These are phyloP conservation scores for Pituophis catenifer DNA, from an alignment of 2,113 vertebrate genomes.

Conservation along the genomic window DNA sequence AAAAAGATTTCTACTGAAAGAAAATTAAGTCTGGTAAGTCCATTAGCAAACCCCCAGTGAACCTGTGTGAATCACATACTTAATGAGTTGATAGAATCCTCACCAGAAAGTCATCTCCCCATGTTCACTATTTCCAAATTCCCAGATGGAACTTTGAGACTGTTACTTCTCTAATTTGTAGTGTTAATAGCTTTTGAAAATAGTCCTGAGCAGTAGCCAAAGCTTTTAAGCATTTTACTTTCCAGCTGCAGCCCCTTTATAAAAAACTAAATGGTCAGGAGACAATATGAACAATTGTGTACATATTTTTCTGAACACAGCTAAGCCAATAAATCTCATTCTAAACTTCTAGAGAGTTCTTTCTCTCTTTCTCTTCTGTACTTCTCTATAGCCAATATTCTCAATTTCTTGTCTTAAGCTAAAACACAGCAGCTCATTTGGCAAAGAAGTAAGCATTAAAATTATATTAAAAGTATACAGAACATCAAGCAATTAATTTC, in stretches of 20 bases:
- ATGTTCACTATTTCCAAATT: neutral
- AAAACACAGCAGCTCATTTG: neutral
- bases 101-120: slow-evolving; percentile 9
- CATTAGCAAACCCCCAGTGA: neutral
- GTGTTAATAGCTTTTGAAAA: slow-evolving; percentile 45
- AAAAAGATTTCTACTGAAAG: neutral
- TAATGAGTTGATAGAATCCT: neutral
- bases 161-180: slow-evolving; percentile 8
- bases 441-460: slow-evolving; percentile 4
- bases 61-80: neutral
- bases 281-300: neutral
- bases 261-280: neutral
- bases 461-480: slow-evolving; percentile 30
- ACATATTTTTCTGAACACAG: neutral
- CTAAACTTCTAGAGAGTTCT: neutral
- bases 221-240: slow-evolving; percentile 43
- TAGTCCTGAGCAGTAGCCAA: slow-evolving; percentile 19
- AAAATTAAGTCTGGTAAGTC: neutral
- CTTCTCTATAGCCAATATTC: neutral
- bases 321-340: neutral
- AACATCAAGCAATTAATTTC: slow-evolving; percentile 5
- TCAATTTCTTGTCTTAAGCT: neutral
- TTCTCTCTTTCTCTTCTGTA: neutral
- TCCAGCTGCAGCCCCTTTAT: slow-evolving; percentile 37
- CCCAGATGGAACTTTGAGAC: neutral